These are phyloP conservation scores for Phodopus roborovskii DNA, from an alignment of 2,113 vertebrate species.

Conservation along the genomic window DNA sequence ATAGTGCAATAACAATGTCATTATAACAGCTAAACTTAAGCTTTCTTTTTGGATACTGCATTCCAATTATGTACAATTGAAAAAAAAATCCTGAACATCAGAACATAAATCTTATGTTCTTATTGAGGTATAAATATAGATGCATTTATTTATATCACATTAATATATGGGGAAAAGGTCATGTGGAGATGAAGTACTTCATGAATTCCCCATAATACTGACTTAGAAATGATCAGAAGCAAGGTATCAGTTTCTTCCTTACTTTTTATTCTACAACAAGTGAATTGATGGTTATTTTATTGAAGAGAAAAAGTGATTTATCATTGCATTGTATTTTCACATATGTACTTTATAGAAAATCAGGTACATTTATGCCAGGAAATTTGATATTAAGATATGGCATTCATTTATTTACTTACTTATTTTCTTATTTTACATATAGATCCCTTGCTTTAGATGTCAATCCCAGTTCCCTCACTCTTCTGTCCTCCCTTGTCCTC, in stretches of 20 bases:
- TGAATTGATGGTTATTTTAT: not conserved
- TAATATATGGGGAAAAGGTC: not conserved
- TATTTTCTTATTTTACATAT: too few species aligned
- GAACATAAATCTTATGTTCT: not conserved
- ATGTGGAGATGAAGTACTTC: not conserved
- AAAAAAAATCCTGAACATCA: not conserved
- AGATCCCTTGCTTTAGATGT: too few species aligned
- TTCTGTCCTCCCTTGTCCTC: too few species aligned
- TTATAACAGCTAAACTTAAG: not conserved
- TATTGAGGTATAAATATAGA: not conserved
- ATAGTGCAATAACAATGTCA: not conserved
- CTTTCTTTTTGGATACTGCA: not conserved
- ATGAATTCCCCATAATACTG: not conserved
- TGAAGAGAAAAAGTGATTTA: not conserved
- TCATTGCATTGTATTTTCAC: not conserved
- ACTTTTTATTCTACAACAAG: not conserved
- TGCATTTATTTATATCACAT: too few species aligned
- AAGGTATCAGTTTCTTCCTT: not conserved
- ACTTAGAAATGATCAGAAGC: not conserved
- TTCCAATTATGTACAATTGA: not conserved
- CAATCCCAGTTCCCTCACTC: too few species aligned
- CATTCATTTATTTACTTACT: not conserved
- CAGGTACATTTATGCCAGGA: not conserved
- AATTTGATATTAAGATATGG: not conserved
- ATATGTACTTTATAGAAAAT: not conserved